A percentile compares a stretch with the other conserved stretches of the same genome.
These are phyloP conservation scores for Ctenoplectra terminalis DNA, from an alignment of 1,140 invertebrate genomes.

Conservation along the genomic window DNA sequence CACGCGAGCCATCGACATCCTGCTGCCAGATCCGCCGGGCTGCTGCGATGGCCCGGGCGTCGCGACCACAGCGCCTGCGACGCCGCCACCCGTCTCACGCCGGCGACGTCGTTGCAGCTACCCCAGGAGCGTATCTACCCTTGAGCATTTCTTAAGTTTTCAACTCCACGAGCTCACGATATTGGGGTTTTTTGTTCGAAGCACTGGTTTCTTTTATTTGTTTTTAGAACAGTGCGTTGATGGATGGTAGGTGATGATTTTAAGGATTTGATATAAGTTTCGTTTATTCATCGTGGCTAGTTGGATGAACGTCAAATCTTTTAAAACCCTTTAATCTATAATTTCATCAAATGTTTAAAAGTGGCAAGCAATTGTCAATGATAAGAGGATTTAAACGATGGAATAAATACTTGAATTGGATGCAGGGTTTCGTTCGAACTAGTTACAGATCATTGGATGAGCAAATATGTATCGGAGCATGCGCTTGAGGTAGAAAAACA, in stretches of 20 bases:
- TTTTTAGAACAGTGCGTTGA: not conserved
- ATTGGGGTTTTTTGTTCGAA: too few relatives aligned
- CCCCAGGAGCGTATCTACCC: slow-evolving; percentile 52
- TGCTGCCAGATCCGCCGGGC: slow-evolving; percentile 75
- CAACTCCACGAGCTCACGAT: too few relatives aligned
- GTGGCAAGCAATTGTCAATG: too few relatives aligned
- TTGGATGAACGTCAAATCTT: too few relatives aligned
- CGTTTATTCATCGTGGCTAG: too few relatives aligned
- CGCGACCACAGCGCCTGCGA: slow-evolving; percentile 76
- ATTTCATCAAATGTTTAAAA: not conserved
- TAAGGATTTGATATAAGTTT: not conserved
- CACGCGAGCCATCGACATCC: slow-evolving; percentile 78
- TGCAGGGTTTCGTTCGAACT: not conserved
- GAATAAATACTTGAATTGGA: not conserved
- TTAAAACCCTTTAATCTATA: too few relatives aligned
- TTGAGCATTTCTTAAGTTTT: too few relatives aligned
- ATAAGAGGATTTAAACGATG: not conserved
- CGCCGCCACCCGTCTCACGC: slow-evolving; percentile 59
- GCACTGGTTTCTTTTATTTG: not conserved
- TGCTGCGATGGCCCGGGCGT: slow-evolving; percentile 81
- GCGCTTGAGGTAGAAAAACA: slow-evolving; percentile 49
- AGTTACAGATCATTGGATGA: slow-evolving; percentile 19
- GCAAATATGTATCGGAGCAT: slow-evolving; percentile 49
- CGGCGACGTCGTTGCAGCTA: slow-evolving; percentile 31
- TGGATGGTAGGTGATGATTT: not conserved